A percentile compares a stretch with the other conserved stretches of the same genome.
Evolutionary conservation across 2,113 vertebrate species (phyloP).

Genomic region (Trichomycterus rosablanca): DNA sequence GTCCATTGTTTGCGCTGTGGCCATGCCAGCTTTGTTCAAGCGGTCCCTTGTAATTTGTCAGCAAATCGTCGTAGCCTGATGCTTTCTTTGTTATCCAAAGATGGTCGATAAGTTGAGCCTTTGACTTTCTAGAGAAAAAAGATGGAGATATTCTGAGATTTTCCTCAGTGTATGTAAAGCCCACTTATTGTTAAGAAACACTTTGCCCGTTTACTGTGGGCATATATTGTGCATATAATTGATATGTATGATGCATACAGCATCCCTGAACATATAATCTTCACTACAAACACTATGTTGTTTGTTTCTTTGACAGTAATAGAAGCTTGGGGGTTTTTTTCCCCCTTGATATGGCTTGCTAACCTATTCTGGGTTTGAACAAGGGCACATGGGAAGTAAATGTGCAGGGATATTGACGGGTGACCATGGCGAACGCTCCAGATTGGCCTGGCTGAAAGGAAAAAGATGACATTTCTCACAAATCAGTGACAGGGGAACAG

Average conservation of each 20-base stretch:
- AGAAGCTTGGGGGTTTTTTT: constrained; percentile 47
- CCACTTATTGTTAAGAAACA: neutral
- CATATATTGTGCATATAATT: too few relatives aligned
- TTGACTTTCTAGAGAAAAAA: neutral
- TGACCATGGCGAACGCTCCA: constrained; percentile 62
- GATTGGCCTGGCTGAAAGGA: constrained; percentile 64
- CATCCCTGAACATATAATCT: neutral
- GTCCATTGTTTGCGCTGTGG: constrained; percentile 25
- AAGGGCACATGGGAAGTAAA: constrained; percentile 56
- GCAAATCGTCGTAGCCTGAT: constrained; percentile 3
- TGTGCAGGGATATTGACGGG: constrained; percentile 58
- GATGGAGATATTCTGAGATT: neutral
- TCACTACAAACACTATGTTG: constrained; percentile 8
- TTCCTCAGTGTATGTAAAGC: neutral
- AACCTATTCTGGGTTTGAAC: constrained; percentile 49
- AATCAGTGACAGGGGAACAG: constrained; percentile 65
- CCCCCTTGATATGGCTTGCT: constrained; percentile 44
- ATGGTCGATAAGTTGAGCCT: constrained; percentile 5
- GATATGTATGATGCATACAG: neutral
- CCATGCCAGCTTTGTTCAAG: neutral
- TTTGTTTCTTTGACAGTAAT: constrained; percentile 16
- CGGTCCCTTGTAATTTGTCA: constrained; percentile 16
- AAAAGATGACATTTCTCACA: constrained; percentile 64
- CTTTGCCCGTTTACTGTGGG: neutral
- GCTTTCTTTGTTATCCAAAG: constrained; percentile 17